These are phyloP conservation scores for Onychostruthus taczanowskii DNA, from an alignment of 2,113 vertebrate species.

Conservation along the genomic window DNA sequence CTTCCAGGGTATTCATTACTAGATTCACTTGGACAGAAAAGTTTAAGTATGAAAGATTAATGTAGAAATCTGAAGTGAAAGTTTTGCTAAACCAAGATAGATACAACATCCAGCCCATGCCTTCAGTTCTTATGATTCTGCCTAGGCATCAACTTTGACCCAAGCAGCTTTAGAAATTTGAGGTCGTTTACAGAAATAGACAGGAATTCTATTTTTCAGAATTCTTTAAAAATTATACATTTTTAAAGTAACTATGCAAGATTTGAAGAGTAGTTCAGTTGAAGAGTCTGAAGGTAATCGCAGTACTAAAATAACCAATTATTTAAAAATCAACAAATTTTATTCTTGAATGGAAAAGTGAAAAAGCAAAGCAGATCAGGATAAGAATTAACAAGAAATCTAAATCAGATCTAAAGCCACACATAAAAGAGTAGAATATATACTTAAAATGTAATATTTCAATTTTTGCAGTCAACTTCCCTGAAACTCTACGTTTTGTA, in stretches of 20 bases:
- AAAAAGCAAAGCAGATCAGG: not conserved
- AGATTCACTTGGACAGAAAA: not conserved
- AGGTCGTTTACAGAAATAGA: not conserved
- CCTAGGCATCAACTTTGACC: not conserved
- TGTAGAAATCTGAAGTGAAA: not conserved
- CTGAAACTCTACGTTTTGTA: not conserved
- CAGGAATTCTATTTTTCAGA: not conserved
- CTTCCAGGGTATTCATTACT: not conserved
- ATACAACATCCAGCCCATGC: not conserved
- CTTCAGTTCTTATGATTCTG: not conserved
- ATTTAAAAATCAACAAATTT: not conserved
- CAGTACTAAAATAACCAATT: not conserved
- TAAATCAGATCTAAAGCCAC: not conserved
- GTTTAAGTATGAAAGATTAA: not conserved
- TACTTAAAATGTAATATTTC: not conserved
- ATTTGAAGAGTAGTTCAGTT: not conserved
- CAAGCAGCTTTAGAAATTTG: not conserved
- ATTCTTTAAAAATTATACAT: not conserved
- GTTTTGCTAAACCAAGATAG: not conserved
- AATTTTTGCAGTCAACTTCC: not conserved
- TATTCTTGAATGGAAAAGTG: not conserved
- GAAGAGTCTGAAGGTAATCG: not conserved
- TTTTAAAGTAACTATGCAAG: not conserved
- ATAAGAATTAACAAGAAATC: not conserved
- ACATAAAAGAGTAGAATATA: not conserved